Evolutionary conservation across 2,888 invertebrate genomes (phyloP).

Genomic region (Phania funesta): DNA sequence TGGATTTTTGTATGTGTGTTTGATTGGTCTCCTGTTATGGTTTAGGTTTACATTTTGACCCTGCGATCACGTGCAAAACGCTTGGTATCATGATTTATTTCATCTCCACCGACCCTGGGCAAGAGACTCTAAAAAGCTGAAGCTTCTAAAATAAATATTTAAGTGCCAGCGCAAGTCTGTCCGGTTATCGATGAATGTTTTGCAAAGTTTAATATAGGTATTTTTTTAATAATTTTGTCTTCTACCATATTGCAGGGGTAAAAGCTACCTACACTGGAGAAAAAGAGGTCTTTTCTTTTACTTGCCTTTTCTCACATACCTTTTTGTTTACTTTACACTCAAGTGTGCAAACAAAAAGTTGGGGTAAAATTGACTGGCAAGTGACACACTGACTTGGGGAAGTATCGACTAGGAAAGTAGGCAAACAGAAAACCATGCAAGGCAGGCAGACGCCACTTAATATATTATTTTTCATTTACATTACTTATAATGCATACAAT

Average conservation of each 20-base stretch:
- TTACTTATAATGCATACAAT: not conserved
- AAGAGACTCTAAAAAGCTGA: too few relatives aligned
- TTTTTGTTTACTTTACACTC: not conserved
- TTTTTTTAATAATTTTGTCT: conserved; percentile 8
- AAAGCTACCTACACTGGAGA: conserved; percentile 32
- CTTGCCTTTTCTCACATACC: not conserved
- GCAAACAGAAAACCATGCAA: conserved; percentile 71
- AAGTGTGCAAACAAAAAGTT: conserved; percentile 31
- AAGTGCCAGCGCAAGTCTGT: too few relatives aligned
- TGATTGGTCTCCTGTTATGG: too few relatives aligned
- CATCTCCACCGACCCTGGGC: too few relatives aligned
- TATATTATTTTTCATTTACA: not conserved
- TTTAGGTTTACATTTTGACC: too few relatives aligned
- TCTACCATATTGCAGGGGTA: conserved; percentile 30
- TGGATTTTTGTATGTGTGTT: too few relatives aligned
- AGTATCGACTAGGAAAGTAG: conserved; percentile 78
- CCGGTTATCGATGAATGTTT: too few relatives aligned
- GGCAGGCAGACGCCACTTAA: not conserved
- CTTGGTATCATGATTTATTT: too few relatives aligned
- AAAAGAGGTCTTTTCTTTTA: conserved; percentile 18
- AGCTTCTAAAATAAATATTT: too few relatives aligned
- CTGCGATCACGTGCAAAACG: too few relatives aligned
- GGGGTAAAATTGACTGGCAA: conserved; percentile 58
- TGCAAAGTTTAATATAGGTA: not conserved
- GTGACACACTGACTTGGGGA: conserved; percentile 79